These are phyloP conservation scores for Nanorana parkeri DNA, from an alignment of 2,113 vertebrate genomes.

Conservation along the genomic window DNA sequence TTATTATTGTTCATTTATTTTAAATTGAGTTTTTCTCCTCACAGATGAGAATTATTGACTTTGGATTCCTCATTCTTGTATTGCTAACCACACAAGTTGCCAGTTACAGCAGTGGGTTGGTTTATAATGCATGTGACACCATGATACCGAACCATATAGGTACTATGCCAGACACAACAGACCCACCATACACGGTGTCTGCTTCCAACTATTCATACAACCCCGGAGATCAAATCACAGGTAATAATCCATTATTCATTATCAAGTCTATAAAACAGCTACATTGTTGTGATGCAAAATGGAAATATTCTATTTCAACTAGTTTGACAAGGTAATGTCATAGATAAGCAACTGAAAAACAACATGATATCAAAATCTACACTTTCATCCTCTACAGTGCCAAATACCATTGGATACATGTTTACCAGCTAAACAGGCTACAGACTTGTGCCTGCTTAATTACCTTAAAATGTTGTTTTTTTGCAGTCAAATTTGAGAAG, in stretches of 20 bases:
- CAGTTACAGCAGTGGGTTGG: constrained; percentile 38
- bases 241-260: constrained; percentile 20
- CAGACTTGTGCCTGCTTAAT: too few species aligned
- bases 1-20: not conserved
- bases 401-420: too few species aligned
- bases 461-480: too few species aligned
- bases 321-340: too few species aligned
- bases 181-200: constrained; percentile 52
- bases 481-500: too few species aligned
- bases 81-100: constrained; percentile 3
- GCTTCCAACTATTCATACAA: constrained; percentile 47
- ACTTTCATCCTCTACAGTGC: too few species aligned
- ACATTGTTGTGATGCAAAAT: too few species aligned
- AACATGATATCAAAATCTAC: too few species aligned
- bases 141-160: constrained; percentile 35
- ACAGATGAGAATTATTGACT: constrained; percentile 7
- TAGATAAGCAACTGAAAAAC: too few species aligned
- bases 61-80: constrained; percentile 4
- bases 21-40: not conserved
- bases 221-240: constrained; percentile 58
- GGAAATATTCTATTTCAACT: too few species aligned
- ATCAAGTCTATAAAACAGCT: too few species aligned
- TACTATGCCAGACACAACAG: not conserved
- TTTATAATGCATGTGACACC: constrained; percentile 15
- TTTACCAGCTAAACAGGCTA: too few species aligned